phyloP scores from a whole-genome alignment of 1,140 invertebrate genomes.

The Ceratitis capitata region DNA sequence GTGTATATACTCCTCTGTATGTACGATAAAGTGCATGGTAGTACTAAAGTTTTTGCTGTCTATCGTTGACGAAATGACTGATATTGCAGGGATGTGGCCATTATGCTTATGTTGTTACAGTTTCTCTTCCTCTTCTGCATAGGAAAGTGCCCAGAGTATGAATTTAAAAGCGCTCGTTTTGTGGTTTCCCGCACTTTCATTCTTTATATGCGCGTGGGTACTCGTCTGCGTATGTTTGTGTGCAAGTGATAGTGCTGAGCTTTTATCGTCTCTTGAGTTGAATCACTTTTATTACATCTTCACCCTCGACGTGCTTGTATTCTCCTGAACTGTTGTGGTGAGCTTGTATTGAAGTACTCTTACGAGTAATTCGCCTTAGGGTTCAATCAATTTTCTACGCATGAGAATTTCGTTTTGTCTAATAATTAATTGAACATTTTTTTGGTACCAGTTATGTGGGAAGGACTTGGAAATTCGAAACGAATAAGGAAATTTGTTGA shows the following conservation, averaged over 20 bases:
- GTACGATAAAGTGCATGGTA: not conserved
- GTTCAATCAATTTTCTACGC: not conserved
- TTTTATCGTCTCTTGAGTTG: slow-evolving; percentile 9
- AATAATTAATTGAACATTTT: slow-evolving; percentile 10
- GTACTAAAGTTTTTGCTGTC: not conserved
- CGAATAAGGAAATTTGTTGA: no score
- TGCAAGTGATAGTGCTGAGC: not conserved
- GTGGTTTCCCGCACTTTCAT: not conserved
- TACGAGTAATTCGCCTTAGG: no score
- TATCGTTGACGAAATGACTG: not conserved
- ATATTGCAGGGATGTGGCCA: not conserved
- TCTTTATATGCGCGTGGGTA: not conserved
- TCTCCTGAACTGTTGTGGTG: not conserved
- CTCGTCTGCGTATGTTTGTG: no score
- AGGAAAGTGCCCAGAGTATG: not conserved
- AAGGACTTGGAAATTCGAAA: not conserved
- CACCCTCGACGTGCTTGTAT: not conserved
- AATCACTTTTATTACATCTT: not conserved
- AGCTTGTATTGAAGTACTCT: slow-evolving; percentile 2
- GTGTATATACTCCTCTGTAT: not conserved
- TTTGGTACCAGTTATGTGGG: not conserved
- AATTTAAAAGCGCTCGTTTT: not conserved
- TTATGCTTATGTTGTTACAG: not conserved
- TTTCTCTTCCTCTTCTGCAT: not conserved
- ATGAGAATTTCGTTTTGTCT: not conserved